A percentile compares a stretch with the other conserved stretches of the same genome.
Evolutionary conservation across 1,140 invertebrate species (phyloP).

Genomic region (Panagrolaimus sp.): DNA sequence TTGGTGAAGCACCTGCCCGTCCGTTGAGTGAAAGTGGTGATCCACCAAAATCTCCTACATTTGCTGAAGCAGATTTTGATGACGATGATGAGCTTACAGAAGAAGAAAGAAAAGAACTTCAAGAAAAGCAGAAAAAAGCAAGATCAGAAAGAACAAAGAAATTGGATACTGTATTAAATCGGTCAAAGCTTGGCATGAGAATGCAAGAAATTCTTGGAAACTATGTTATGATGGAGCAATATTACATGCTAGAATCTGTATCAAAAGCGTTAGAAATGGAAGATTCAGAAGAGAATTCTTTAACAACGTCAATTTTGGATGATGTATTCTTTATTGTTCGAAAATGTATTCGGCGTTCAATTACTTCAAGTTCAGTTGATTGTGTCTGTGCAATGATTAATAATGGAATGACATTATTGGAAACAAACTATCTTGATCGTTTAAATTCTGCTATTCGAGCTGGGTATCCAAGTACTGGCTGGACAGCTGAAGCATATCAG

Average conservation of each 20-base stretch:
- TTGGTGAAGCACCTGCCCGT: constrained; percentile 65
- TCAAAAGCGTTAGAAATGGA: constrained; percentile 86
- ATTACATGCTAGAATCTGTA: constrained; percentile 90
- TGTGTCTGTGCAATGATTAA: constrained; percentile 94
- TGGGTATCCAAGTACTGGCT: constrained; percentile 61
- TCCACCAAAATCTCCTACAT: neutral
- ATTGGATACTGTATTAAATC: constrained; percentile 57
- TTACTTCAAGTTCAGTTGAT: constrained; percentile 83
- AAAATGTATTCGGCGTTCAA: constrained; percentile 82
- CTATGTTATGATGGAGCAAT: constrained; percentile 87
- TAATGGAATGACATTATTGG: constrained; percentile 78
- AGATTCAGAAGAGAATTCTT: constrained; percentile 66
- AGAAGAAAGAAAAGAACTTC: constrained; percentile 29
- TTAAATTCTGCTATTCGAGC: constrained; percentile 74
- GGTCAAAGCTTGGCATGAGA: constrained; percentile 40
- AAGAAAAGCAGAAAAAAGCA: constrained; percentile 57
- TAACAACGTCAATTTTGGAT: constrained; percentile 87
- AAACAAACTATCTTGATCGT: constrained; percentile 75
- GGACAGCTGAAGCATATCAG: constrained; percentile 51
- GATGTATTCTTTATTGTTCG: constrained; percentile 95
- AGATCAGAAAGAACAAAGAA: constrained; percentile 66
- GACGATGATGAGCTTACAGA: constrained; percentile 30
- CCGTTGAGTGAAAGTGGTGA: constrained; percentile 35
- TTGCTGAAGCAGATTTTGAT: constrained; percentile 17
- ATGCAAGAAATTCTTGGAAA: constrained; percentile 84